These are phyloP conservation scores for Gulo gulo DNA, from an alignment of 2,113 vertebrate genomes.

Conservation along the genomic window DNA sequence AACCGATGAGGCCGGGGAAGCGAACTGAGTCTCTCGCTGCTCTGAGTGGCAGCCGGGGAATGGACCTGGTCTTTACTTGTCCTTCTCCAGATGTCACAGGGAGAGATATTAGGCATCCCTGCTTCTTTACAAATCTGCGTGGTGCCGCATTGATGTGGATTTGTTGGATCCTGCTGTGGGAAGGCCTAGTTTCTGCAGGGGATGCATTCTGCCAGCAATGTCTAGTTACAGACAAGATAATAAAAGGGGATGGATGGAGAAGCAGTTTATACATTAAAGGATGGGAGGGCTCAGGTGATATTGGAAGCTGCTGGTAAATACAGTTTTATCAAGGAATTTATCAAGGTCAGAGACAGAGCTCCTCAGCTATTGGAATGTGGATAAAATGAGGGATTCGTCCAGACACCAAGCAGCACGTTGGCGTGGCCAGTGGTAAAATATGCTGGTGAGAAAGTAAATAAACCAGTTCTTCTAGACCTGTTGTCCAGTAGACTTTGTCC, in stretches of 20 bases:
- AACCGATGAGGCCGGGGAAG: constrained; percentile 37
- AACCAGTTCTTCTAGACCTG: background rate
- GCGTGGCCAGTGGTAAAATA: background rate
- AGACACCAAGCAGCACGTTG: background rate
- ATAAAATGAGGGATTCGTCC: constrained; percentile 62
- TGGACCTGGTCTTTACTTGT: constrained; percentile 80
- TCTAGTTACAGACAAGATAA: constrained; percentile 85
- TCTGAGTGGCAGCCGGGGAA: constrained; percentile 69
- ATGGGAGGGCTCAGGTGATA: constrained; percentile 77
- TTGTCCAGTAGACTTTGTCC: background rate
- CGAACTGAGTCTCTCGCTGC: constrained; percentile 55
- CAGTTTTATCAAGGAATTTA: constrained; percentile 81
- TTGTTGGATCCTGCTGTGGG: constrained; percentile 84
- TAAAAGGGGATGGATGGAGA: constrained; percentile 81
- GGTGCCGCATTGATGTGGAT: constrained; percentile 85
- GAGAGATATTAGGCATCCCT: constrained; percentile 82
- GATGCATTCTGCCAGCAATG: constrained; percentile 78
- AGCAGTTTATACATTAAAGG: constrained; percentile 80
- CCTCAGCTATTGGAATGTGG: constrained; percentile 65
- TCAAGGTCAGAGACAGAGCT: constrained; percentile 83
- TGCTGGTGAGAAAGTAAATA: background rate
- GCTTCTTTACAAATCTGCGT: constrained; percentile 80
- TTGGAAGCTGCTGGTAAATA: constrained; percentile 84
- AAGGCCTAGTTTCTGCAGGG: constrained; percentile 87
- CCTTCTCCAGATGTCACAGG: constrained; percentile 79